A percentile compares a stretch with the other conserved stretches of the same genome.
Evolutionary conservation across 2,888 invertebrate genomes (phyloP).

Genomic region (Nomada ferruginata): DNA sequence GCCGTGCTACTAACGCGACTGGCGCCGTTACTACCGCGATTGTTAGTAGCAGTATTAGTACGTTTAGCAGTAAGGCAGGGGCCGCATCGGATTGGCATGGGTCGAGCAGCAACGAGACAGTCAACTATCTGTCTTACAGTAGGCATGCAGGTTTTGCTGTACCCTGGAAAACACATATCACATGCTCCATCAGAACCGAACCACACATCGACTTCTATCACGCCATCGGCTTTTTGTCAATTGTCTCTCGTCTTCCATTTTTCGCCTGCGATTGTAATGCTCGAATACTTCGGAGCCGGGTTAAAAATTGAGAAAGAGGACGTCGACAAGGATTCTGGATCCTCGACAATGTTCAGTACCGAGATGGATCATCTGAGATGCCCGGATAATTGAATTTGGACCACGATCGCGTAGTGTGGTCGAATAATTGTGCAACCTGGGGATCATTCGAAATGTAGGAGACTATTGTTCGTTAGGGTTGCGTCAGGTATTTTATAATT

Average conservation of each 20-base stretch:
- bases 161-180: conserved; percentile 84
- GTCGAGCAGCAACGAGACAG: conserved; percentile 82
- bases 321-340: not conserved
- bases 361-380: too few relatives aligned
- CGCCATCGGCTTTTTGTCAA: conserved; percentile 43
- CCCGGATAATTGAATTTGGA: not conserved
- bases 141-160: conserved; percentile 87
- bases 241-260: not conserved
- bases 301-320: conserved; percentile 35
- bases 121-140: conserved; percentile 85
- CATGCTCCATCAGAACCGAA: conserved; percentile 82
- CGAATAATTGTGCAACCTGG: not conserved
- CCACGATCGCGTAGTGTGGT: not conserved
- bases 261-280: not conserved
- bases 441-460: too few relatives aligned
- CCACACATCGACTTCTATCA: conserved; percentile 64
- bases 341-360: not conserved
- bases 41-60: conserved; percentile 78
- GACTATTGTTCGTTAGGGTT: too few relatives aligned
- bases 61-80: conserved; percentile 82
- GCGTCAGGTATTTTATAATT: too few relatives aligned
- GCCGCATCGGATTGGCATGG: conserved; percentile 81
- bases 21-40: conserved; percentile 72
- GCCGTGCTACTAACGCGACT: conserved; percentile 74
- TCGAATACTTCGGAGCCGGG: too few relatives aligned